Conservation (phyloP, 2,113 vertebrate species). For the Gracilinanus agilis region DNA sequence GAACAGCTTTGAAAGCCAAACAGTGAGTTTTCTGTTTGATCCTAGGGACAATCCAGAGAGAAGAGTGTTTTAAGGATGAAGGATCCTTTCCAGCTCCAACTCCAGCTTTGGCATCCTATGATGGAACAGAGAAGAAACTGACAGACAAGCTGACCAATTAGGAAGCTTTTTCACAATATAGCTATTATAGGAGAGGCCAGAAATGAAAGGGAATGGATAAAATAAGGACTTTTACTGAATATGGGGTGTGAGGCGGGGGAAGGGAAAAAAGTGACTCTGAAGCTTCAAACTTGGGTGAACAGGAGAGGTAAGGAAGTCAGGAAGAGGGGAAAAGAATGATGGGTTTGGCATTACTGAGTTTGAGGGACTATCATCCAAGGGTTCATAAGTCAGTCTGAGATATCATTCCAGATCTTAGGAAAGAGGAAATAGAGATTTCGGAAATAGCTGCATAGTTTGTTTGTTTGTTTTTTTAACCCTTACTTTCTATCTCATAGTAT, state of each 20-base stretch:
- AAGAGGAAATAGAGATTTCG: background rate
- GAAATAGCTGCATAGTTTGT: background rate
- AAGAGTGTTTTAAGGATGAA: background rate
- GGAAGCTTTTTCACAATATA: background rate
- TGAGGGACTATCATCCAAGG: background rate
- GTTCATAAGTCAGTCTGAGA: background rate
- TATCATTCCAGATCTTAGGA: background rate
- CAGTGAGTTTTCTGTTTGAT: background rate
- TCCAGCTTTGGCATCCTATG: background rate
- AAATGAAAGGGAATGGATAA: background rate
- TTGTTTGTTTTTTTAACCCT: no score
- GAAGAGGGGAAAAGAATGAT: background rate
- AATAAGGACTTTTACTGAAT: background rate
- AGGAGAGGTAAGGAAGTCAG: background rate
- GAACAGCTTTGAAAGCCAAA: background rate
- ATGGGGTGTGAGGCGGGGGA: background rate
- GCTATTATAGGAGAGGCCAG: background rate
- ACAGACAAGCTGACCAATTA: background rate
- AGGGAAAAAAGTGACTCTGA: background rate
- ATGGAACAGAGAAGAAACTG: background rate
- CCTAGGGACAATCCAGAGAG: background rate
- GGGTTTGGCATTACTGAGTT: background rate
- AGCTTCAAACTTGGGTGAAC: background rate
- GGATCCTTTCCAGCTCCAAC: background rate
- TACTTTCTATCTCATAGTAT: no score